Conservation (phyloP, 2,113 vertebrate species). For the Sula dactylatra region DNA sequence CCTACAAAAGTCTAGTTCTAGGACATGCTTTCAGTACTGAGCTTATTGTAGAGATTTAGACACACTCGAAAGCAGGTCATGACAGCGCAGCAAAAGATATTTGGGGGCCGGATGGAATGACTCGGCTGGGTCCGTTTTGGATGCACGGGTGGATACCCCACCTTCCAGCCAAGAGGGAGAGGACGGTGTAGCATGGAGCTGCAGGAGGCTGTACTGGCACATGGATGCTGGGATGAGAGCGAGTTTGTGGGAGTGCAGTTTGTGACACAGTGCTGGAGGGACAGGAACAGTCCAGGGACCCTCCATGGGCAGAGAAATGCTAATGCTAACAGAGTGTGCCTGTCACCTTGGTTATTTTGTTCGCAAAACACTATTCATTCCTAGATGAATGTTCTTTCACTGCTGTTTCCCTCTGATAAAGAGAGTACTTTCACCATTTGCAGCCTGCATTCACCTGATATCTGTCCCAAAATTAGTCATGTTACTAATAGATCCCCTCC, state of each 20-base stretch:
- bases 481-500: not conserved
- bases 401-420: not conserved
- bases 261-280: constrained; percentile 52
- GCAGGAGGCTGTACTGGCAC: constrained; percentile 34
- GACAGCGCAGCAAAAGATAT: constrained; percentile 8
- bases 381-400: not conserved
- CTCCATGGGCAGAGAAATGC: not conserved
- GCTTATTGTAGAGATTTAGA: not conserved
- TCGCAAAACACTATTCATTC: not conserved
- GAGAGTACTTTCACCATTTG: not conserved
- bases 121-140: not conserved
- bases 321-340: not conserved
- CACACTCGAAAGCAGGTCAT: constrained; percentile 39
- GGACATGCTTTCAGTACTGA: constrained; percentile 39
- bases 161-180: not conserved
- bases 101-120: constrained; percentile 25
- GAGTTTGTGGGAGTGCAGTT: constrained; percentile 61
- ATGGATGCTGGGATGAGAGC: constrained; percentile 50
- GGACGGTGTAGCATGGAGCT: constrained; percentile 34
- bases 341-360: not conserved
- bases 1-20: not conserved
- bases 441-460: not conserved
- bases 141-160: not conserved
- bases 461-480: not conserved
- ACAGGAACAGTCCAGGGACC: not conserved